Evolutionary conservation across 1,140 invertebrate genomes (phyloP).

Genomic region (Zaprionus inermis): DNA sequence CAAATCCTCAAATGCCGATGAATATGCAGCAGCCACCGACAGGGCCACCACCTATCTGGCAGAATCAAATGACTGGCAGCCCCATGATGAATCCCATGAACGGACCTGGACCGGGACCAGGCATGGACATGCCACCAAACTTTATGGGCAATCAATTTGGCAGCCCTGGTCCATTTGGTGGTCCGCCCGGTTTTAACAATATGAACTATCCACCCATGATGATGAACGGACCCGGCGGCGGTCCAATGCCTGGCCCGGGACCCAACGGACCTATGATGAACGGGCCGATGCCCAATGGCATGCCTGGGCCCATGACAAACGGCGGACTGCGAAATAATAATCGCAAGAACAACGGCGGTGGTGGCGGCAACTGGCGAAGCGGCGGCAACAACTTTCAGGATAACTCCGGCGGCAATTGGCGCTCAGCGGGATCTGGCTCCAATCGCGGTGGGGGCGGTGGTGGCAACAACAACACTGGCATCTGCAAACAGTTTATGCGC

Average conservation of each 20-base stretch:
- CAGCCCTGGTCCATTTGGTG: conserved; percentile 60
- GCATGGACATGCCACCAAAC: conserved; percentile 66
- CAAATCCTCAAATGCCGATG: conserved; percentile 34
- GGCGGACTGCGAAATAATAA: conserved; percentile 62
- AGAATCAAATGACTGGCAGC: conserved; percentile 53
- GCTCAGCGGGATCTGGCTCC: conserved; percentile 71
- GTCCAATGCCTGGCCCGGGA: conserved; percentile 79
- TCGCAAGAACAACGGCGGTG: conserved; percentile 61
- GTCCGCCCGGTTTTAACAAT: conserved; percentile 59
- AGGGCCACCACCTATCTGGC: conserved; percentile 65
- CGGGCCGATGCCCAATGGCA: conserved; percentile 79
- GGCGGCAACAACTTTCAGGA: conserved; percentile 75
- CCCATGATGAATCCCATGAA: conserved; percentile 51
- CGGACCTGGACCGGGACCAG: conserved; percentile 51
- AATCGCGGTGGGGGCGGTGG: conserved; percentile 60
- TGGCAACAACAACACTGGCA: conserved; percentile 84
- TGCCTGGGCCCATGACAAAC: conserved; percentile 56
- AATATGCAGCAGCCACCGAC: conserved; percentile 29
- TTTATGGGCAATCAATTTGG: conserved; percentile 71
- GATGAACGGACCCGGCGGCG: conserved; percentile 72
- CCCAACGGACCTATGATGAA: conserved; percentile 83
- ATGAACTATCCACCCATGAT: conserved; percentile 76
- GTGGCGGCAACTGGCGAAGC: conserved; percentile 71
- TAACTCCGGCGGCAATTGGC: conserved; percentile 77
- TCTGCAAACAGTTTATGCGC: conserved; percentile 91